Conservation (phyloP, 2,888 invertebrate genomes). For the Camptogramma bilineatum region DNA sequence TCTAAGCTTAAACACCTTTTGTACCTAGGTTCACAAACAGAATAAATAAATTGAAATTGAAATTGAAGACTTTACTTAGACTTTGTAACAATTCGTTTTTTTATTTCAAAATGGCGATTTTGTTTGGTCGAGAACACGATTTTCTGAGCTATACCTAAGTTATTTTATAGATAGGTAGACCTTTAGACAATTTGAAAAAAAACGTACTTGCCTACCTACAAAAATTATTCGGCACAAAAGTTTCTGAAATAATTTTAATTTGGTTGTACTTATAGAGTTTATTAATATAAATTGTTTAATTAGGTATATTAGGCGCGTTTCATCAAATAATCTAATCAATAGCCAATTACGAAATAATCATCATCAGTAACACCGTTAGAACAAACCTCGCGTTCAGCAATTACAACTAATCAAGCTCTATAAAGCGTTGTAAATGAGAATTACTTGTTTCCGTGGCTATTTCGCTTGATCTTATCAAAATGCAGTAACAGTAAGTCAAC, state of each 20-base stretch:
- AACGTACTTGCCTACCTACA: no score
- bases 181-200: no score
- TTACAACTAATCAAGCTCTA: constrained; percentile 39
- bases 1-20: no score
- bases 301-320: neutral
- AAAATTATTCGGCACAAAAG: no score
- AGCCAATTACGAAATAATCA: constrained; percentile 28
- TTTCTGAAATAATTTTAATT: neutral
- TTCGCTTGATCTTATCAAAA: constrained; percentile 1
- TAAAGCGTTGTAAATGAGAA: constrained; percentile 37
- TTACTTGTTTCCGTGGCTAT: constrained; percentile 35
- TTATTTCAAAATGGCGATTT: no score
- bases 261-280: neutral
- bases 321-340: constrained; percentile 26
- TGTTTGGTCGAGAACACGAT: no score
- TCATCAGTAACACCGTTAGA: constrained; percentile 37
- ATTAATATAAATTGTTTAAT: constrained; percentile 1
- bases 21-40: no score
- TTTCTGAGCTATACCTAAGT: no score
- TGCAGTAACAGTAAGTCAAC: neutral
- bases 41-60: no score
- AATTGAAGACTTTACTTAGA: no score
- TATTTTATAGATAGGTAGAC: no score
- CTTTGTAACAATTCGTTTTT: no score
- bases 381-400: constrained; percentile 27